Evolutionary conservation across 2,797 vertebrate genomes (phyloP), one percentile per base, ranked within the genome.

Genomic region (Naso thynnoides): DNA sequence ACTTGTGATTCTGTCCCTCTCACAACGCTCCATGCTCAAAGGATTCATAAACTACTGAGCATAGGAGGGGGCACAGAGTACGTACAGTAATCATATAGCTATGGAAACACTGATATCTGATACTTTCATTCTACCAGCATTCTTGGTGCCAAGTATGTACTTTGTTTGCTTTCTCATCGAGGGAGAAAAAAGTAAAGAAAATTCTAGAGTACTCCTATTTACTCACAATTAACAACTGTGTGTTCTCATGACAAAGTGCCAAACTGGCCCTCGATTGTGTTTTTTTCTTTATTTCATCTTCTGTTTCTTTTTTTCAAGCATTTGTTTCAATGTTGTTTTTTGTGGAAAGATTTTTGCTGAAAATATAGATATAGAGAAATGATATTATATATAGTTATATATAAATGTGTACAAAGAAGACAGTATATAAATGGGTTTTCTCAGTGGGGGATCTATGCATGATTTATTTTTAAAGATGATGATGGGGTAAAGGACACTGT

Each of bases 371-470:
- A 92, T 92, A 93, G 90, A 94, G 85, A 93, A 90, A 92, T 88
- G 80, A 91, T 94, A 93, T 92, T 93, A 92, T 93, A 93, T 91
- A 94, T 93, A 93, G 89, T 92, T 94, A 90, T 93, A 94, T 92
- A 92, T 90, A 94, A 90, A 92, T 92, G 89, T 94, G 92, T 94
- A 94, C 91, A 94, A 92, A 93, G 89, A 85, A 91, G 91, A 93
- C 92, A 92, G 90, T 93, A 93, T 94, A 94, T 93, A 84, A 91
- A 92, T 81, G 86, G 90, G 83, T 91, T 94, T 93, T 92, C 86
- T 92, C 85, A 83, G 88, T 85, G 92, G 93, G 33, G 92, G 92
- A 92, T 92, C 93, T 94, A 94, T 95, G 94, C 94, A 95, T 95
- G 95, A 93, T 89, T 92, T 94, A 87, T 94, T 94, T 94, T 94